Base-by-base conservation (phyloP, 2,888 invertebrate genomes). In the Caprella mutica region DNA sequence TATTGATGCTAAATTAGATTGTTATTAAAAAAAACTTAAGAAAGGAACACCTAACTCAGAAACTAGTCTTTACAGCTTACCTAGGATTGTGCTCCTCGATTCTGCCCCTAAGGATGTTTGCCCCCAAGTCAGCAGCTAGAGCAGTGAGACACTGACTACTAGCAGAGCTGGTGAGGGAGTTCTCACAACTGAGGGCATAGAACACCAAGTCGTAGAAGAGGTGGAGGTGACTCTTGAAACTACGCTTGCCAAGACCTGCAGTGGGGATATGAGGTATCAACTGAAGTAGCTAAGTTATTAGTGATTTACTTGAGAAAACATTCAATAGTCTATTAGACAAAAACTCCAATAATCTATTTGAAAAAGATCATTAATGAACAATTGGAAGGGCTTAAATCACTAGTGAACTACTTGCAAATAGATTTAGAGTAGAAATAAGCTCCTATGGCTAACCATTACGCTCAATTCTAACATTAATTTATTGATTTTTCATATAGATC, bases 171-270 rank as follows among this genome's bases (percentile, higher is more conserved):
- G 77, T 75, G 55, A 77, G 68, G n/a, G 73, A 72, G 67, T 74
- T 77, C 66, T 77, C 77, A 71, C 75, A 72, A 56, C 71, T 77
- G 69, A 76, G 65, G 55, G 74, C 72, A 65, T 74, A 74, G 66
- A 77, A 77, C 21, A 78, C 70, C 6, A 72, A 67, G 63, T 77
- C 77, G 59, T 77, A 70, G 67, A 77, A 77, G 23, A 69, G 59
- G 50, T 77, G 75, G 50, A 77, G 67, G 56, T 74, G 69, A 56
- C 70, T 67, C 67, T 78, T 78, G 67, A 78, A 77, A n/a, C 68
- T 67, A 59, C 72, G 70, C 67, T 77, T 77, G 19, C 76, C 76
- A 42, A 77, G 62, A 8, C n/a, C n/a, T n/a, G n/a, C n/a, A n/a
- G n/a, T n/a, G n/a, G n/a, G n/a, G n/a, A n/a, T n/a, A n/a, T n/a